phyloP scores from a whole-genome alignment of 2,888 invertebrate genomes.

The Diplazon laetatorius region DNA sequence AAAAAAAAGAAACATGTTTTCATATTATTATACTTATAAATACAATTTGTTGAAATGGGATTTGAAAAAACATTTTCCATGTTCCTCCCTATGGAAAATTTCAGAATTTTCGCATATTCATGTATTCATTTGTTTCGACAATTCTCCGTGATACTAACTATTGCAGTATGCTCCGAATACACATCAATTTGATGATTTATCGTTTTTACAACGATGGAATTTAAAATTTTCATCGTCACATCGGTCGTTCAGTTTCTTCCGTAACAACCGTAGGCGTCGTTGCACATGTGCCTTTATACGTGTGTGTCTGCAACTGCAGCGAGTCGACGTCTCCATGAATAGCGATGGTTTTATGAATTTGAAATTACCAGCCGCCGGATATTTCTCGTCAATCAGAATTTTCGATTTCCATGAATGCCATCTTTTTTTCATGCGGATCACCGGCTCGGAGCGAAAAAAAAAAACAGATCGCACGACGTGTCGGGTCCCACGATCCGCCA shows the following conservation, averaged over 20 bases:
- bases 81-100: neutral
- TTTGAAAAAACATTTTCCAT: no score
- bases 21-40: no score
- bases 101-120: neutral
- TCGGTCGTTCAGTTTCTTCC: neutral
- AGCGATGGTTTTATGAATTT: conserved; percentile 41
- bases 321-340: conserved; percentile 24
- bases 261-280: neutral
- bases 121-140: neutral
- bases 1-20: no score
- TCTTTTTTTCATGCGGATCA: conserved; percentile 9
- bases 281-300: neutral
- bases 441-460: neutral
- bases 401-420: conserved; percentile 21
- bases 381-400: conserved; percentile 23
- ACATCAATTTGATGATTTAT: neutral
- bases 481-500: neutral
- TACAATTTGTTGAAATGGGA: no score
- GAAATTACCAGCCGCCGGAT: conserved; percentile 7
- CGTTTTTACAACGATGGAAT: neutral
- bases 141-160: neutral
- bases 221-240: neutral
- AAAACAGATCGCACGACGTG: neutral
- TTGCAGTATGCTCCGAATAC: neutral
- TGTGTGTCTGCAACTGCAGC: neutral